Base-by-base conservation (phyloP, 30 jellyfish, hydroid and myxozoan species). In the Aurelia aurita region DNA sequence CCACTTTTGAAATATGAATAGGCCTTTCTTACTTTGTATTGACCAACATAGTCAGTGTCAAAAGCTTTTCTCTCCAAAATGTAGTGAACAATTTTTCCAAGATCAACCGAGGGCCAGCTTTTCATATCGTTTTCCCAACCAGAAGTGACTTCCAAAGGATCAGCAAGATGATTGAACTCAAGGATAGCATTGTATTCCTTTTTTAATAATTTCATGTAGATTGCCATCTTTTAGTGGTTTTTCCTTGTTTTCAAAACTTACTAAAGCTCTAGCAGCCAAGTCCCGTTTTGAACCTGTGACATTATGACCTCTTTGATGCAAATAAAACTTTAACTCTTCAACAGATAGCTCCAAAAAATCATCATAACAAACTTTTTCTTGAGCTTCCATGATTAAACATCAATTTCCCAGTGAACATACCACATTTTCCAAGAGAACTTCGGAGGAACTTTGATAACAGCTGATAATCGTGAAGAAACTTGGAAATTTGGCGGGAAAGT, bases 1-100 rank as follows among this genome's bases (percentile, higher is more conserved):
- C 91, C 91, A 63, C 97, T n/a, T n/a, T n/a, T n/a, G n/a, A n/a
- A n/a, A n/a, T n/a, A n/a, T n/a, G n/a, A n/a, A n/a, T n/a, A n/a
- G n/a, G n/a, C n/a, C n/a, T n/a, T n/a, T n/a, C n/a, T n/a, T n/a
- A n/a, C n/a, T n/a, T n/a, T n/a, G n/a, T n/a, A n/a, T n/a, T n/a
- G n/a, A n/a, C n/a, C n/a, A n/a, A n/a, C n/a, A n/a, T n/a, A n/a
- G n/a, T n/a, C 90, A 15, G 58, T 34, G n/a, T 80, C 86, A 44
- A 70, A 69, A 20, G 34, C 58, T 27, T 57, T 43, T 1, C 23
- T 78, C 7, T 51, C 49, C 12, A 77, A 62, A 22, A 87, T 78
- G 29, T 64, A 87, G 23, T 59, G 58, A 45, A 87, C 77, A 34
- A 87, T 87, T 43, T 62, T 77, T 43, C 92, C 91, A 49, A 87